Evolutionary conservation across 92 coral and sea anemone genomes (phyloP), one percentile per base, ranked within the genome.

Genomic region (Phymanthus crucifer): DNA sequence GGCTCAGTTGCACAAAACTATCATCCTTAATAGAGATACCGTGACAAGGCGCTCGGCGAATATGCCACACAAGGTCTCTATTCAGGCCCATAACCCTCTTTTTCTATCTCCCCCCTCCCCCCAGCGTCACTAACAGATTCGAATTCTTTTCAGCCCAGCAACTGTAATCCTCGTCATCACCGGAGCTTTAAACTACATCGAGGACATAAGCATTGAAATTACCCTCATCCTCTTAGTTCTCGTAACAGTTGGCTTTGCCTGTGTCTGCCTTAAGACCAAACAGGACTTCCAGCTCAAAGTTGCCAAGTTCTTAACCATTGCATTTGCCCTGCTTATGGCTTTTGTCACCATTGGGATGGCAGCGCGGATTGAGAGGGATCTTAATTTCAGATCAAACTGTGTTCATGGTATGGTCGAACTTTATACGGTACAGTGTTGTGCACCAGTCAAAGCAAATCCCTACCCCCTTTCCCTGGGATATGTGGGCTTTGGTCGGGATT

Each of bases 271-370:
- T 40, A 93, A 80, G 78, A 93, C 98, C 26, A 90, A 94, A 19
- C 97, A 93, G 70, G 90, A 93, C 24, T 93, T 95, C 80, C 99
- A 95, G 80, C 83, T 95, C 16, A 93, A 93, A 80, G 92, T 79
- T 14, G 99, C 99, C 24, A 90, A 89, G 56, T 16, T 93, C 1
- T 81, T 95, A 32, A 85, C 99, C 13, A 48, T 93, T 13, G 31
- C 89, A 7, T 95, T 95, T 72, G 84, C 99, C 0, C 64, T 95
- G 27, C 6, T 93, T 48, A 95, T 95, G 99, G 94, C 94, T 4
- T 84, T 29, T 17, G 95, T 81, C 11, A 1, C 80, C 6, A 91
- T 95, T 35, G 99, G 99, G 5, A 75, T 89, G 72, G 89, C 86
- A 14, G 97, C 93, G 13, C 97, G 89, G 83, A 75, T 92, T 64